Evolutionary conservation across 2,113 vertebrate genomes (phyloP).

Genomic region (Scortum barcoo): DNA sequence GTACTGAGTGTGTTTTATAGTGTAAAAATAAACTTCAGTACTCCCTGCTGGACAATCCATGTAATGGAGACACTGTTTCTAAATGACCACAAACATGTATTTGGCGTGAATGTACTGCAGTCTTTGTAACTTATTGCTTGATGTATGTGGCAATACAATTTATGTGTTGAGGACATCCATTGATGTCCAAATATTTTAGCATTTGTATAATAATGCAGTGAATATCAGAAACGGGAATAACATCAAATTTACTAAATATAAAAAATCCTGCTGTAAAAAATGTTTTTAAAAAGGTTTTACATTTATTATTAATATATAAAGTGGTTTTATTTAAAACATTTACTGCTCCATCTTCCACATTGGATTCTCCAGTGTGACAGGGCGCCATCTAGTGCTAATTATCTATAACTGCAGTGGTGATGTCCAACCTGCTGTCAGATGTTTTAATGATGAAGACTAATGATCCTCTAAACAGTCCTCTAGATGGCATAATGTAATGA

Average conservation of each 20-base stretch:
- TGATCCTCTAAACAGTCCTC: background rate
- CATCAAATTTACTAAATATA: too few species aligned
- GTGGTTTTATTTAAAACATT: background rate
- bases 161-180: too few species aligned
- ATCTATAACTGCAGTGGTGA: background rate
- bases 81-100: too few species aligned
- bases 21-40: background rate
- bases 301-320: background rate
- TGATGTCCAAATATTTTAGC: too few species aligned
- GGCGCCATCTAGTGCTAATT: slow-evolving; percentile 52
- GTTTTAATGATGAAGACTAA: background rate
- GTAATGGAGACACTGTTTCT: background rate
- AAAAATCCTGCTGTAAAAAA: too few species aligned
- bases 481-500: background rate
- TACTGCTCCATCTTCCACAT: background rate
- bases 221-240: too few species aligned
- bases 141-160: too few species aligned
- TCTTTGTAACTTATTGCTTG: too few species aligned
- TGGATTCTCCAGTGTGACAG: background rate
- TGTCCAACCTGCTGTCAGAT: background rate
- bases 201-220: too few species aligned
- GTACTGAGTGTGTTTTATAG: background rate
- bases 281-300: too few species aligned
- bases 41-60: background rate
- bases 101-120: too few species aligned